Evolutionary conservation across 2,888 invertebrate genomes (phyloP).

Genomic region (Alentia gelatinosa): DNA sequence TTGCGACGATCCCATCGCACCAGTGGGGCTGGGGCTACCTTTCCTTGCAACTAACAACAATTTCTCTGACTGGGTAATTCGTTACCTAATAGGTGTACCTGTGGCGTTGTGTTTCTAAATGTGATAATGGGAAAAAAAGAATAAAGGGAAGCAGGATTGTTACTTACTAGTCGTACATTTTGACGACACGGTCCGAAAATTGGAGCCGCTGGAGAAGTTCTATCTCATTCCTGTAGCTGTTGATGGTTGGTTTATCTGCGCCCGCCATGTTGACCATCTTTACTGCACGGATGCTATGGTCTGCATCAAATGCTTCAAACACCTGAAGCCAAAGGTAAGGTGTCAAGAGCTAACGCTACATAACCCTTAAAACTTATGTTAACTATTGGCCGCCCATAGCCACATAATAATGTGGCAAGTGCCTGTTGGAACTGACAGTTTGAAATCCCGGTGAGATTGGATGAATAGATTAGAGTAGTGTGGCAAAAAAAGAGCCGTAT

Average conservation of each 20-base stretch:
- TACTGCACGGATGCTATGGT: conserved; percentile 86
- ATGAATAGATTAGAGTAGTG: too few relatives aligned
- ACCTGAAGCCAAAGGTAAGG: conserved; percentile 83
- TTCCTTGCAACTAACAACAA: conserved; percentile 55
- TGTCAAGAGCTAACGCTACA: too few relatives aligned
- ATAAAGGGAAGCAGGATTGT: background rate
- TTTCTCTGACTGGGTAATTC: background rate
- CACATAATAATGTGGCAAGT: too few relatives aligned
- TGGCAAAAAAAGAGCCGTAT: too few relatives aligned
- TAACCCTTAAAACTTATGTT: too few relatives aligned
- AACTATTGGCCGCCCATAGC: too few relatives aligned
- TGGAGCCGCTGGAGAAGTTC: conserved; percentile 88
- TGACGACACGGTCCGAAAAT: conserved; percentile 90
- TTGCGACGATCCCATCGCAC: too few relatives aligned
- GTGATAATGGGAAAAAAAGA: too few relatives aligned
- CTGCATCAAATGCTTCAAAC: conserved; percentile 85
- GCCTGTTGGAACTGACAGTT: too few relatives aligned
- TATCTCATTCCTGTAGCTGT: conserved; percentile 94
- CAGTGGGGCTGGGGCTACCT: too few relatives aligned
- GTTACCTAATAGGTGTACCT: background rate
- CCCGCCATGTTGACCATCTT: conserved; percentile 90
- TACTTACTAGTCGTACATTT: conserved; percentile 92
- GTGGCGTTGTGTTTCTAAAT: too few relatives aligned
- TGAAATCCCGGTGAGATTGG: too few relatives aligned
- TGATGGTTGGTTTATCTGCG: conserved; percentile 86